Evolutionary conservation across 2,888 invertebrate species (phyloP).

Genomic region (Beris morrisii): DNA sequence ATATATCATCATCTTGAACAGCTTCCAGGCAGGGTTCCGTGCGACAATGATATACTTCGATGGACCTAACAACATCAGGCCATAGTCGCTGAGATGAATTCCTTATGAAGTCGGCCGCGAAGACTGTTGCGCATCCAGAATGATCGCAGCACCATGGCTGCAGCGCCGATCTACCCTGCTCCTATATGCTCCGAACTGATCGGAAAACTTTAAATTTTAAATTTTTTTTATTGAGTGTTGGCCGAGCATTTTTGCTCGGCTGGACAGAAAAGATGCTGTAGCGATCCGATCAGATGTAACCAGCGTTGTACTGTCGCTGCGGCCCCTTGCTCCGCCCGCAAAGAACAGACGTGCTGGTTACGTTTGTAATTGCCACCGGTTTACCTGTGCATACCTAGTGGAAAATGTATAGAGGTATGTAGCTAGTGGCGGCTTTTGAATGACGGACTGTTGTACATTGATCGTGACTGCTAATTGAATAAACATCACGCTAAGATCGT

Average conservation of each 20-base stretch:
- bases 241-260: conserved; percentile 2
- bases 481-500: conserved; percentile 32
- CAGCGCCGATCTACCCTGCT: neutral
- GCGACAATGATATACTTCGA: conserved; percentile 31
- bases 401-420: neutral
- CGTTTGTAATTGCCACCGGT: conserved; percentile 12
- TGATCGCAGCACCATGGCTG: too few species aligned
- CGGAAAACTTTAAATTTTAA: conserved; percentile 18
- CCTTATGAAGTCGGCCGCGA: conserved; percentile 4
- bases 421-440: neutral
- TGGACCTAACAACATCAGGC: conserved; percentile 15
- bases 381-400: neutral
- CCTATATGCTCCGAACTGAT: neutral
- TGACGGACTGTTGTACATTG: conserved; percentile 18
- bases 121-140: neutral
- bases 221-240: conserved; percentile 28
- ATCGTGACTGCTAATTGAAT: conserved; percentile 33
- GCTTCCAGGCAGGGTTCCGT: conserved; percentile 26
- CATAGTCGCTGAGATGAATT: conserved; percentile 16
- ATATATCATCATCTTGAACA: conserved; percentile 25
- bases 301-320: too few species aligned
- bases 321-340: too few species aligned
- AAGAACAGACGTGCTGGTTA: too few species aligned
- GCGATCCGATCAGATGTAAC: neutral
- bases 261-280: neutral